Evolutionary conservation across 2,888 invertebrate genomes (phyloP).

Genomic region (Dinocampus coccinellae): DNA sequence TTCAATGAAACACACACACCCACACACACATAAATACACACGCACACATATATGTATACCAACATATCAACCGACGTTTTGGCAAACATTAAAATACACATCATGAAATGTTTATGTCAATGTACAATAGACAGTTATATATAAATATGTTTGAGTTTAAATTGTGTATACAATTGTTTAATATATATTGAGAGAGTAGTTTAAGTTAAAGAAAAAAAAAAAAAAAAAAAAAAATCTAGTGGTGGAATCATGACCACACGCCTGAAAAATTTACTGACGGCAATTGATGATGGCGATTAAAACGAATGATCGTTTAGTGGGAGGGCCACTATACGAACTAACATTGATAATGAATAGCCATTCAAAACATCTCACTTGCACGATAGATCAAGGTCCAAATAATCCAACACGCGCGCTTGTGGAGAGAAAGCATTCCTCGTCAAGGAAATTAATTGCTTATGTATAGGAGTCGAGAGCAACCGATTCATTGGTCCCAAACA

Average conservation of each 20-base stretch:
- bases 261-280: constrained; percentile 42
- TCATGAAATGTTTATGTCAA: background rate
- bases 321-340: constrained; percentile 46
- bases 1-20: constrained; percentile 4
- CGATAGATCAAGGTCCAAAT: constrained; percentile 61
- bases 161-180: background rate
- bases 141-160: background rate
- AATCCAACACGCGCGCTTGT: constrained; percentile 22
- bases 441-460: constrained; percentile 58
- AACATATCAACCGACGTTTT: constrained; percentile 27
- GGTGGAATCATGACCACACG: constrained; percentile 39
- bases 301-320: constrained; percentile 66
- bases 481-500: background rate
- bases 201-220: background rate
- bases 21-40: too few relatives aligned
- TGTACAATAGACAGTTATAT: background rate
- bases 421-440: constrained; percentile 36
- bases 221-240: too few relatives aligned
- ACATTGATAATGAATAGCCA: constrained; percentile 65
- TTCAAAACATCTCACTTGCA: constrained; percentile 67
- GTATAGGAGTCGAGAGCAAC: constrained; percentile 48
- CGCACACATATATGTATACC: too few relatives aligned
- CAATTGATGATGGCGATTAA: constrained; percentile 65
- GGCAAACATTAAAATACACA: background rate
- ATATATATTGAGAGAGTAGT: background rate